Conservation (phyloP, 2,888 invertebrate genomes). For the Pycnomerus fuliginosus region DNA sequence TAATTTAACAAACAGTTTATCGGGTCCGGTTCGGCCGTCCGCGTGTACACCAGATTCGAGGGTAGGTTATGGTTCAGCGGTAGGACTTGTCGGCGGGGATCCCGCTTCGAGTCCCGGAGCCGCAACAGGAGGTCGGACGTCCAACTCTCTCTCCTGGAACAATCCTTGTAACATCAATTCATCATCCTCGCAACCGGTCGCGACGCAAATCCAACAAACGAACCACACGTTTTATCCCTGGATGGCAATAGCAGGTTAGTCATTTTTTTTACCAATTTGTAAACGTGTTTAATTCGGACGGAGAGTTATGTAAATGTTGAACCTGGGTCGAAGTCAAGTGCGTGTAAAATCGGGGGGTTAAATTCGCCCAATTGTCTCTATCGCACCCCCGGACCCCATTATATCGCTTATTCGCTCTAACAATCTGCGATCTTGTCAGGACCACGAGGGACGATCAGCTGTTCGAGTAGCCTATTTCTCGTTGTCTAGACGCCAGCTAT, state of each 20-base stretch:
- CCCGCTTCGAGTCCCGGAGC: conserved; percentile 74
- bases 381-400: conserved; percentile 31
- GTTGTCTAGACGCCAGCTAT: conserved; percentile 42
- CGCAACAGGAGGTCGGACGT: conserved; percentile 57
- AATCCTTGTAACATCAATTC: conserved; percentile 86
- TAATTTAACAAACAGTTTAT: conserved; percentile 63
- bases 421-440: conserved; percentile 22
- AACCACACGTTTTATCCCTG: conserved; percentile 96
- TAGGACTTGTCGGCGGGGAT: conserved; percentile 74
- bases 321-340: conserved; percentile 56
- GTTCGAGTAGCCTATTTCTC: conserved; percentile 49
- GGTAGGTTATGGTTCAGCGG: conserved; percentile 67
- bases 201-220: conserved; percentile 84
- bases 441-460: conserved; percentile 52
- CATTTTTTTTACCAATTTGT: conserved; percentile 7
- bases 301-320: conserved; percentile 48
- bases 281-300: conserved; percentile 16
- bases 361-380: conserved; percentile 47
- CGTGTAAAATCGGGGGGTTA: conserved; percentile 61
- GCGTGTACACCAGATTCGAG: conserved; percentile 89
- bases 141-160: conserved; percentile 75
- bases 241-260: conserved; percentile 98
- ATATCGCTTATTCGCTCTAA: conserved; percentile 21
- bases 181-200: conserved; percentile 72
- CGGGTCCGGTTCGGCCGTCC: conserved; percentile 74